phyloP scores from a whole-genome alignment of 2,113 vertebrate genomes.

The Macquaria australasica region DNA sequence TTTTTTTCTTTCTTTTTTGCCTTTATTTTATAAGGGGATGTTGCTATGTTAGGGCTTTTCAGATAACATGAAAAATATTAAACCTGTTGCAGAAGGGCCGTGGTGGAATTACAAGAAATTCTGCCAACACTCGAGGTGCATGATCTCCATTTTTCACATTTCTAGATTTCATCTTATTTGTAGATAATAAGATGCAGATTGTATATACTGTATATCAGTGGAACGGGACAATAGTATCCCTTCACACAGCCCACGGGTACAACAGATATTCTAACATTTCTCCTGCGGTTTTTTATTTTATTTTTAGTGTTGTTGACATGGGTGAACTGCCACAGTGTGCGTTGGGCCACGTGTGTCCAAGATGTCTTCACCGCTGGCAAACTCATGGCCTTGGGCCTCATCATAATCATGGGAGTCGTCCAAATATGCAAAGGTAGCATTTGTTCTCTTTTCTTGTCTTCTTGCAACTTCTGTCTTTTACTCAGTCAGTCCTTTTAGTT shows the following conservation, averaged over 20 bases:
- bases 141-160: background rate
- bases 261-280: background rate
- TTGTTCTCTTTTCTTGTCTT: background rate
- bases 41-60: background rate
- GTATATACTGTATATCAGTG: background rate
- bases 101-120: background rate
- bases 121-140: background rate
- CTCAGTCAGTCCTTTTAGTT: background rate
- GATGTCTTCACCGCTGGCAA: conserved; percentile 89
- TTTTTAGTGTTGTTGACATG: conserved; percentile 87
- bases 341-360: conserved; percentile 88
- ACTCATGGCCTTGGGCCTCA: conserved; percentile 87
- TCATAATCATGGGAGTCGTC: conserved; percentile 86
- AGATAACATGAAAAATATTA: background rate
- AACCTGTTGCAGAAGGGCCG: background rate
- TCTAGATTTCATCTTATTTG: no score
- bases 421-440: conserved; percentile 88
- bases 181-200: background rate
- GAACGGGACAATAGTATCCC: no score
- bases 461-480: background rate
- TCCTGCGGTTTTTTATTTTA: conserved; percentile 10
- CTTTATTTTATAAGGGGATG: background rate
- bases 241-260: background rate
- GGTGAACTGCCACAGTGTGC: conserved; percentile 89
- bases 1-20: background rate